Evolutionary conservation across 2,797 vertebrate genomes (phyloP).

Genomic region (Iguana delicatissima): DNA sequence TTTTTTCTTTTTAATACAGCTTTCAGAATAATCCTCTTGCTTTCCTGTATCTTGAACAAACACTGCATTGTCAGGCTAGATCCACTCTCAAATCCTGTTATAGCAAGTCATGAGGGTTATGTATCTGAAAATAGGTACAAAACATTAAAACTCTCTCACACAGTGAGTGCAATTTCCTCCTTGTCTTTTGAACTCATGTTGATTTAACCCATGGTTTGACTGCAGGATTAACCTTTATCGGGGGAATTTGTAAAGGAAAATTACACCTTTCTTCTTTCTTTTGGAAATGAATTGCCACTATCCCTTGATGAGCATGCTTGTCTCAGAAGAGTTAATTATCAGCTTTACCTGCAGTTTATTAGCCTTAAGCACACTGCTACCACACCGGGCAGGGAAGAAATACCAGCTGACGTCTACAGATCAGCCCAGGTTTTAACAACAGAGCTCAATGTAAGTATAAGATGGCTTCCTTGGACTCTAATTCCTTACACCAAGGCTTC

Average conservation of each 20-base stretch:
- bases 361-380: neutral
- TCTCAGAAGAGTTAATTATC: constrained; percentile 64
- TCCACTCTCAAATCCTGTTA: constrained; percentile 28
- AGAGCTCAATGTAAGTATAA: neutral
- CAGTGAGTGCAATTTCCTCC: neutral
- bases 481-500: neutral
- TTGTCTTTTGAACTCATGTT: constrained; percentile 27
- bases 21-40: constrained; percentile 34
- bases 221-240: constrained; percentile 11
- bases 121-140: constrained; percentile 13
- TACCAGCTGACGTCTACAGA: constrained; percentile 13
- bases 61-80: constrained; percentile 28
- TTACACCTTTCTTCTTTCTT: constrained; percentile 25
- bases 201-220: constrained; percentile 30
- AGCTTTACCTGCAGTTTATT: neutral
- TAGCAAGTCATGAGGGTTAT: constrained; percentile 1
- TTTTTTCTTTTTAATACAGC: constrained; percentile 29
- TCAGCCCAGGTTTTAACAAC: neutral
- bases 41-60: constrained; percentile 40
- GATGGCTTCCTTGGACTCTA: neutral
- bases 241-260: constrained; percentile 50
- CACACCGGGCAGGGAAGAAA: neutral
- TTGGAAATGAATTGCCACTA: constrained; percentile 3
- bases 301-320: neutral
- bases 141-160: constrained; percentile 1